Conservation (phyloP, 1,140 invertebrate species). For the Hypsibius dujardini region DNA sequence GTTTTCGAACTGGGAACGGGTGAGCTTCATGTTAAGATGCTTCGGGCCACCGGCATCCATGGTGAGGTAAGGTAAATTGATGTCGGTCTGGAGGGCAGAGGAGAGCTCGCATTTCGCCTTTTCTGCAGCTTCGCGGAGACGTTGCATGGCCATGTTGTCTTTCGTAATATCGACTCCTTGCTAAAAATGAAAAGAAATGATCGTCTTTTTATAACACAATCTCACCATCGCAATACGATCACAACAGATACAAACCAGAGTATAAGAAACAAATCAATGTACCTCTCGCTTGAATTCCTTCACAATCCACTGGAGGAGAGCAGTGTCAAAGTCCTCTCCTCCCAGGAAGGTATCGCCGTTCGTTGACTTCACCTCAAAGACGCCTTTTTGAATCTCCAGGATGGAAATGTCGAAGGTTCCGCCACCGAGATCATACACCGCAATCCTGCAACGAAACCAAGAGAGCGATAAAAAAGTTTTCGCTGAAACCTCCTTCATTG, state of each 20-base stretch:
- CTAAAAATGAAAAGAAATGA: slow-evolving; percentile 33
- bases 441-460: slow-evolving; percentile 52
- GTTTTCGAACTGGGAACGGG: slow-evolving; percentile 79
- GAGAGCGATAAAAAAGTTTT: slow-evolving; percentile 21
- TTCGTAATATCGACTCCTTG: slow-evolving; percentile 89
- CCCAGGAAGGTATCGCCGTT: slow-evolving; percentile 90
- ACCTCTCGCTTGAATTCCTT: slow-evolving; percentile 86
- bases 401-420: slow-evolving; percentile 94
- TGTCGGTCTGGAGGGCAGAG: slow-evolving; percentile 76
- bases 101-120: slow-evolving; percentile 97
- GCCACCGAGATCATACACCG: slow-evolving; percentile 89
- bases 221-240: too few species aligned
- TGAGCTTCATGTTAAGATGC: slow-evolving; percentile 90
- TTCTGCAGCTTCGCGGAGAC: slow-evolving; percentile 91
- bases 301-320: slow-evolving; percentile 72
- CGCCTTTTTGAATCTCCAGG: slow-evolving; percentile 87
- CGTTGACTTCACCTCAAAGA: slow-evolving; percentile 93
- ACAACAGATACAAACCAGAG: not conserved
- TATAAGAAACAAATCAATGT: slow-evolving; percentile 29
- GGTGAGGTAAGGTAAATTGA: slow-evolving; percentile 93
- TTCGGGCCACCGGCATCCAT: slow-evolving; percentile 95
- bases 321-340: slow-evolving; percentile 93
- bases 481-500: too few species aligned
- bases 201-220: not conserved
- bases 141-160: slow-evolving; percentile 95